Evolutionary conservation across 1,140 invertebrate genomes (phyloP).

Genomic region (Diorhabda elongata): DNA sequence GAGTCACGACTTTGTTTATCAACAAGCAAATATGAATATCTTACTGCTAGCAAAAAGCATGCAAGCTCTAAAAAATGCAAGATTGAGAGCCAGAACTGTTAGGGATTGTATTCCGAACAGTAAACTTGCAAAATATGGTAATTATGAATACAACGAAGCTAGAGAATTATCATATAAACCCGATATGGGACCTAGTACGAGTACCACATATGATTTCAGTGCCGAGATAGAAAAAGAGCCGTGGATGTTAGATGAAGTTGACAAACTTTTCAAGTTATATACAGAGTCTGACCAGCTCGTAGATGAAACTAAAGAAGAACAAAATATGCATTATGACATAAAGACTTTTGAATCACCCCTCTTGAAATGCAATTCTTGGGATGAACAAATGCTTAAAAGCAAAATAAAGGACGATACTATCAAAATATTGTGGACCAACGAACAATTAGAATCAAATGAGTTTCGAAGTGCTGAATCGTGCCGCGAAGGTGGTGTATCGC

Average conservation of each 20-base stretch:
- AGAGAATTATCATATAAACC: constrained; percentile 40
- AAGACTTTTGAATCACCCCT: constrained; percentile 26
- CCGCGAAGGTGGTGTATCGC: no score
- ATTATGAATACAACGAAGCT: constrained; percentile 40
- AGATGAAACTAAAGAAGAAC: not conserved
- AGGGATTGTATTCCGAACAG: constrained; percentile 41
- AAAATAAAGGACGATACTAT: constrained; percentile 19
- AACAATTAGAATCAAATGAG: constrained; percentile 1
- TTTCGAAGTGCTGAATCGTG: no score
- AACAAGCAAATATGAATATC: constrained; percentile 11
- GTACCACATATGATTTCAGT: constrained; percentile 9
- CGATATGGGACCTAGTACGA: constrained; percentile 15
- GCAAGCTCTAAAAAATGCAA: constrained; percentile 6
- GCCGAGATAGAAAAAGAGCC: constrained; percentile 31
- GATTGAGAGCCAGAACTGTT: constrained; percentile 30
- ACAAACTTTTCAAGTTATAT: constrained; percentile 29
- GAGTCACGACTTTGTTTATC: constrained; percentile 7
- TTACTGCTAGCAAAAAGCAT: constrained; percentile 1
- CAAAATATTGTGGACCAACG: constrained; percentile 13
- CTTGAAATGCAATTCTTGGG: constrained; percentile 24
- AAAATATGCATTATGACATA: not conserved
- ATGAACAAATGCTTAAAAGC: constrained; percentile 31
- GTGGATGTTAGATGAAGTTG: constrained; percentile 43
- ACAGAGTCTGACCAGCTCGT: not conserved
- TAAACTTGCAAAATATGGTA: constrained; percentile 39